These are phyloP conservation scores for Erpornis zantholeuca DNA, from an alignment of 2,113 vertebrate genomes.

Conservation along the genomic window DNA sequence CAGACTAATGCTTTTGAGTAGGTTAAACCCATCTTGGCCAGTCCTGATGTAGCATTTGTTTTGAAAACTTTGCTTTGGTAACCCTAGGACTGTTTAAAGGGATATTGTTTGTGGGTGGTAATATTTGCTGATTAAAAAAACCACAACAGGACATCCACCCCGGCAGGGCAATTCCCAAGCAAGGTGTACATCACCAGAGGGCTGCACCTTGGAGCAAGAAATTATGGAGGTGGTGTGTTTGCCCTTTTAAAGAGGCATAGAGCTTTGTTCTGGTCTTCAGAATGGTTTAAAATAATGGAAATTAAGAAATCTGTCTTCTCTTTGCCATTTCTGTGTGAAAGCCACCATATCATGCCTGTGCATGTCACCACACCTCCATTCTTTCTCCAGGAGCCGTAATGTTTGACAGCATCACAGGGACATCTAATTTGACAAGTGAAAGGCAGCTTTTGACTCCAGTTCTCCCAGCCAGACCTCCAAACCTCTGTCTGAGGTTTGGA, in stretches of 20 bases:
- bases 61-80: background rate
- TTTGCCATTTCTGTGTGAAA: background rate
- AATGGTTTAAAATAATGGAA: background rate
- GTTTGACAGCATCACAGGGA: background rate
- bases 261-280: background rate
- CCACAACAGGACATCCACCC: background rate
- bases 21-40: background rate
- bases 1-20: background rate
- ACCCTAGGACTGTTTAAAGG: background rate
- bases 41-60: background rate
- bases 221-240: background rate
- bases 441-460: background rate
- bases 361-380: background rate
- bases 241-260: background rate
- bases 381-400: background rate
- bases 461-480: background rate
- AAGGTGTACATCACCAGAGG: background rate
- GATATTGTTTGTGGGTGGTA: background rate
- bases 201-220: background rate
- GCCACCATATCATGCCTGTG: rapidly evolving
- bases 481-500: background rate
- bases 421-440: background rate
- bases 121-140: background rate
- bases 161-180: rapidly evolving
- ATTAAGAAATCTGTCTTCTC: background rate